Base-by-base conservation (phyloP, 1,140 invertebrate genomes). In the Trachymyrmex septentrionalis region DNA sequence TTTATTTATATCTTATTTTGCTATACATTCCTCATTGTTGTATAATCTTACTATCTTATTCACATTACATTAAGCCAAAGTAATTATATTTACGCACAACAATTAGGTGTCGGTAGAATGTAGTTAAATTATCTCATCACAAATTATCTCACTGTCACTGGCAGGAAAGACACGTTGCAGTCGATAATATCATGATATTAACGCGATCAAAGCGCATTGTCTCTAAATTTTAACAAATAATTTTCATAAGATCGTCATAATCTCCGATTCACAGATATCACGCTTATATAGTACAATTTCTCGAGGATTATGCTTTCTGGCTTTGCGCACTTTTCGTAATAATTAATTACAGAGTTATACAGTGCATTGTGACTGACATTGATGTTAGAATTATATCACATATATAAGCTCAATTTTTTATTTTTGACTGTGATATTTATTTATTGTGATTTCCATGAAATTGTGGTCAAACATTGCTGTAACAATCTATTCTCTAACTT, bases 1-100 rank as follows among this genome's bases (percentile, higher is more conserved):
- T 86, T 85, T 48, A 64, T 66, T 88, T 89, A 71, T 34, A 24
- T 86, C 61, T 81, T 89, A 48, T 85, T 86, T 89, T 88, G 88
- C 87, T 14, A 16, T 16, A 10, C 24, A 53, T 21, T 24, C 12
- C 21, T 59, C 30, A 69, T 72, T 69, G 27, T 71, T 3, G 69
- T 50, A 69, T 50, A 75, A 63, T 55, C 14, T 82, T 67, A 53
- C n/a, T 80, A 27, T 63, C 38, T 44, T 67, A 80, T 14, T 19
- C 50, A 34, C 44, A 34, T 84, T 73, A 24, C 24, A 71, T 63
- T 24, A 48, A 14, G 19, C 27, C 7, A 55, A 44, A 82, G 19
- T 44, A 66, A 73, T 63, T 82, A 59, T 16, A 72, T 38, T 71
- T 59, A 55, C 27, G 53, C 80, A 82, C 69, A 50, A 73, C 16